Conservation (phyloP, 2,888 invertebrate genomes). For the Drosophila subsilvestris region DNA sequence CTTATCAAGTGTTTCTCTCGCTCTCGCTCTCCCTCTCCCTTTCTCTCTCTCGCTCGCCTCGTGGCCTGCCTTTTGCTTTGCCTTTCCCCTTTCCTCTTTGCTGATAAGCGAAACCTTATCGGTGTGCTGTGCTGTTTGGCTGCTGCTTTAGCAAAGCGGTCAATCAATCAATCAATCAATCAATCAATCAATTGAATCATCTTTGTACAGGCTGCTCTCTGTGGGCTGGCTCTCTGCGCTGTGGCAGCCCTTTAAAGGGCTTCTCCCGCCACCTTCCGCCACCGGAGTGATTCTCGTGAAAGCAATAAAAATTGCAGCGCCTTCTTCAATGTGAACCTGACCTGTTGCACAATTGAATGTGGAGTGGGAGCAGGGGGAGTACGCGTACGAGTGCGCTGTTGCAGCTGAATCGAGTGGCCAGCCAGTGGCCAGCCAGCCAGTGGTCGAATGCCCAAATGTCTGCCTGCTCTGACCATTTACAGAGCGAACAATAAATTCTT, state of each 20-base stretch:
- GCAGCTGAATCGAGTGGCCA: neutral
- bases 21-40: too few species aligned
- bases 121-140: neutral
- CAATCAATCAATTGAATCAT: conserved; percentile 77
- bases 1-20: too few species aligned
- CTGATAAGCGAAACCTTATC: neutral
- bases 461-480: conserved; percentile 68
- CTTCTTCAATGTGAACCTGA: conserved; percentile 50
- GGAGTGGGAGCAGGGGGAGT: conserved; percentile 48
- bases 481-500: conserved; percentile 75
- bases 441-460: conserved; percentile 40
- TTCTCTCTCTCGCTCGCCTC: neutral
- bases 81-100: too few species aligned
- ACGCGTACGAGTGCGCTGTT: neutral
- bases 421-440: conserved; percentile 5
- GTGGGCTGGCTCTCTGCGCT: neutral
- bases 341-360: conserved; percentile 72
- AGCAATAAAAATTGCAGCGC: conserved; percentile 81
- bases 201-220: conserved; percentile 36
- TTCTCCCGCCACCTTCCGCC: neutral
- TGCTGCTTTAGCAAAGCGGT: conserved; percentile 5
- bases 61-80: neutral
- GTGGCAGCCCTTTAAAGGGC: conserved; percentile 66
- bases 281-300: conserved; percentile 70
- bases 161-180: conserved; percentile 62